Evolutionary conservation across 2,113 vertebrate species (phyloP).

Genomic region (Aix galericulata): DNA sequence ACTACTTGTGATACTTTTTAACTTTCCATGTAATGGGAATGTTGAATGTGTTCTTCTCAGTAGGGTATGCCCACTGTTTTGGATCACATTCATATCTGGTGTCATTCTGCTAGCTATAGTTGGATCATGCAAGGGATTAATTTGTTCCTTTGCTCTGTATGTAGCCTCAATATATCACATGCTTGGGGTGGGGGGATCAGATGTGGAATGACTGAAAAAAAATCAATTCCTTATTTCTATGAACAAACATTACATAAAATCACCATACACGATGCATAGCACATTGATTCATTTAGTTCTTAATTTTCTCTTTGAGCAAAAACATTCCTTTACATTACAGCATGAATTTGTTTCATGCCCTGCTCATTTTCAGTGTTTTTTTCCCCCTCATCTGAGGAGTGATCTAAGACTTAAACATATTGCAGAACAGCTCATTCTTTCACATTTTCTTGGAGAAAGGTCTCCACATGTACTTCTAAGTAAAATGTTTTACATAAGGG

Average conservation of each 20-base stretch:
- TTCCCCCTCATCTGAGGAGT: conserved; percentile 68
- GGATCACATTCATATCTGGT: conserved; percentile 25
- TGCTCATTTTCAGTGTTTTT: conserved; percentile 79
- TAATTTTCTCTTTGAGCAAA: conserved; percentile 78
- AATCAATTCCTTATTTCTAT: conserved; percentile 59
- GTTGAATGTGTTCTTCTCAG: conserved; percentile 64
- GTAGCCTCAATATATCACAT: background rate
- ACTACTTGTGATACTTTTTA: background rate
- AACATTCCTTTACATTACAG: conserved; percentile 81
- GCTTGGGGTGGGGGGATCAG: conserved; percentile 52
- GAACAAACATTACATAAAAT: conserved; percentile 79
- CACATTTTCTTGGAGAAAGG: conserved; percentile 25
- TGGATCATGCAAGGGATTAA: background rate
- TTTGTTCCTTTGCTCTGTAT: conserved; percentile 41
- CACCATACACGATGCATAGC: conserved; percentile 75
- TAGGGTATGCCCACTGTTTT: conserved; percentile 52
- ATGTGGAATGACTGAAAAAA: conserved; percentile 72
- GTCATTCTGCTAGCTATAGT: conserved; percentile 17
- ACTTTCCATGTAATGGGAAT: conserved; percentile 29
- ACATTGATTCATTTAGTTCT: conserved; percentile 81
- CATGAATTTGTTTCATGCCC: conserved; percentile 81
- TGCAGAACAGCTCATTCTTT: background rate
- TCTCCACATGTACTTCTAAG: conserved; percentile 13
- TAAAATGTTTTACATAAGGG: background rate
- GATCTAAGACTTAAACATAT: conserved; percentile 22